Conservation (phyloP, 2,888 invertebrate genomes). For the Allolobophora icterica region DNA sequence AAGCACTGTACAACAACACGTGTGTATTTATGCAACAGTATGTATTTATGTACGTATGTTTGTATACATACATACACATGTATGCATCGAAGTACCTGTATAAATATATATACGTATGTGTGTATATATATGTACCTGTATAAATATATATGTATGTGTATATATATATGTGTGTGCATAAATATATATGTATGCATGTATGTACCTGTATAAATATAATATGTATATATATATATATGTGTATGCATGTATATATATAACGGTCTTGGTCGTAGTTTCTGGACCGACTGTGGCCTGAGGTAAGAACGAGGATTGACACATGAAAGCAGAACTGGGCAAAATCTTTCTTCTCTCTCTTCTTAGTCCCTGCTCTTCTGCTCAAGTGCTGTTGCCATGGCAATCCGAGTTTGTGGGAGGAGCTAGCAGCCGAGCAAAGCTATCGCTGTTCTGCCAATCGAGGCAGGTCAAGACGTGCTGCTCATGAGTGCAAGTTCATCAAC, state of each 20-base stretch:
- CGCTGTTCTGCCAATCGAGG: background rate
- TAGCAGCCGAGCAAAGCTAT: background rate
- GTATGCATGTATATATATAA: slow-evolving; percentile 28
- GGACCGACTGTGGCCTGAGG: background rate
- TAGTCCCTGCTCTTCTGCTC: too few relatives aligned
- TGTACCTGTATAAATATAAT: background rate
- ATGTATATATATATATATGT: background rate
- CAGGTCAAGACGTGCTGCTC: background rate
- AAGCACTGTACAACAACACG: too few relatives aligned
- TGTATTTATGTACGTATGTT: too few relatives aligned
- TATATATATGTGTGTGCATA: too few relatives aligned
- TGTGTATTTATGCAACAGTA: too few relatives aligned
- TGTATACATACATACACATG: background rate
- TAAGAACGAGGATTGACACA: background rate
- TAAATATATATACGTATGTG: too few relatives aligned
- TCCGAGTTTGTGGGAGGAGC: background rate
- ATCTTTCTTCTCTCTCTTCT: too few relatives aligned
- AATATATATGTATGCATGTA: background rate
- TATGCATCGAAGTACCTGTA: too few relatives aligned
- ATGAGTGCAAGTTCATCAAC: background rate
- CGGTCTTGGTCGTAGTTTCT: background rate
- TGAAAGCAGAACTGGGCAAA: background rate
- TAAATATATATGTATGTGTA: too few relatives aligned
- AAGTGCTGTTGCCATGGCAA: background rate
- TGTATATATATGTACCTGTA: too few relatives aligned